Percentiles rank a stretch among this genome's conserved stretches.
Conservation (phyloP, 2,797 vertebrate genomes). For the Acomys russatus region DNA sequence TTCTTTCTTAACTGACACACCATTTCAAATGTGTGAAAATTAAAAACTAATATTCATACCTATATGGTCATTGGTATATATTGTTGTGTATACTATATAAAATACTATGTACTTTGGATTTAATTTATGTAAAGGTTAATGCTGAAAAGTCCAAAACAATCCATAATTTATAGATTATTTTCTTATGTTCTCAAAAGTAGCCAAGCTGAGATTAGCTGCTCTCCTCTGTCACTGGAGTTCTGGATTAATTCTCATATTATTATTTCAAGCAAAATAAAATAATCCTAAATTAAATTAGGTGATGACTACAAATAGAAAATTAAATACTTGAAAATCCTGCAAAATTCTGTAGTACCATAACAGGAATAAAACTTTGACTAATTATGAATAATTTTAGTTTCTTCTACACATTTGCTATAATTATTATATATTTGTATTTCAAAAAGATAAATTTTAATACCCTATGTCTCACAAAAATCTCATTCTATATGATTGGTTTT, state of each 20-base stretch:
- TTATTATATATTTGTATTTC: not conserved
- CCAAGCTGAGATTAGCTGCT: not conserved
- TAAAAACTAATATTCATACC: slow-evolving; percentile 29
- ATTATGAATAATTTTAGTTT: not conserved
- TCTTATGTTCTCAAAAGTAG: not conserved
- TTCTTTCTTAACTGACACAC: not conserved
- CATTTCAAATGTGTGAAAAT: slow-evolving; percentile 1
- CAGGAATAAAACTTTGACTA: not conserved
- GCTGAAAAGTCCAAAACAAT: not conserved
- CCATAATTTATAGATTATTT: not conserved
- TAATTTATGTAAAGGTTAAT: not conserved
- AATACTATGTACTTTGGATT: not conserved
- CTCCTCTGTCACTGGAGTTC: not conserved
- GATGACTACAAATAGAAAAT: slow-evolving; percentile 52
- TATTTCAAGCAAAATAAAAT: slow-evolving; percentile 7
- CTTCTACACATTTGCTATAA: not conserved
- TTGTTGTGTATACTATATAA: not conserved
- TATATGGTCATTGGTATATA: not conserved
- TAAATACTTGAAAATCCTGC: not conserved
- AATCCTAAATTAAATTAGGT: slow-evolving; percentile 8
- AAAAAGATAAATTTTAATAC: not conserved
- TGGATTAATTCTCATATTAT: not conserved
- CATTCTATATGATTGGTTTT: slow-evolving; percentile 13
- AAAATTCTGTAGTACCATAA: slow-evolving; percentile 44
- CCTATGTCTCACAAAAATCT: not conserved